Percentiles rank a stretch among this genome's conserved stretches.
phyloP scores from a whole-genome alignment of 2,797 vertebrate genomes.

The Psittacula derbiana region DNA sequence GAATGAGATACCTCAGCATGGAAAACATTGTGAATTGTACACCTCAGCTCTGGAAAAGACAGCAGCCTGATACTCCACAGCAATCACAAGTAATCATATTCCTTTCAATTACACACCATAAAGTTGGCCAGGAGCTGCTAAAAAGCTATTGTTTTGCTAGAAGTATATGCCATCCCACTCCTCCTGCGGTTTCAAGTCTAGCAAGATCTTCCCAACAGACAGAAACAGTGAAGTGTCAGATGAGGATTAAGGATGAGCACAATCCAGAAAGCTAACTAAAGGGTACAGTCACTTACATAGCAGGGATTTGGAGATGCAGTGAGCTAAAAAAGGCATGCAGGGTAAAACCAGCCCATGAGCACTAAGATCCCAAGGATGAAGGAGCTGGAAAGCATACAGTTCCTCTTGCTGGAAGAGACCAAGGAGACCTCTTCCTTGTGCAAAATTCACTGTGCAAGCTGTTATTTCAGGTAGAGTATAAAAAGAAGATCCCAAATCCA shows the following conservation, averaged over 20 bases:
- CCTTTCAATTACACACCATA: background rate
- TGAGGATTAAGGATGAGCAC: background rate
- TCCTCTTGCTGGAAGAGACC: background rate
- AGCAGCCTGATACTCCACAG: background rate
- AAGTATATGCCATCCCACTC: background rate
- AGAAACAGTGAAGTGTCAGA: background rate
- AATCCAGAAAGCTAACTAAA: background rate
- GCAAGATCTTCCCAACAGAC: background rate
- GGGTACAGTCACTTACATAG: fast-evolving
- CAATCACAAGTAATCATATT: background rate
- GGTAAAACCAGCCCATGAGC: background rate
- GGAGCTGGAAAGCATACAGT: fast-evolving
- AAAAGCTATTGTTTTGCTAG: background rate
- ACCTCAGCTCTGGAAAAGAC: background rate
- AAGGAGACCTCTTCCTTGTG: background rate
- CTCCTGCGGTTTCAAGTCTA: background rate
- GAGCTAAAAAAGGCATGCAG: background rate
- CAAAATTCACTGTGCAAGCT: fast-evolving
- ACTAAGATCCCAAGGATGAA: background rate
- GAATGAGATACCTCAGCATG: background rate
- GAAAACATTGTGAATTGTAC: background rate
- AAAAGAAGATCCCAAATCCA: background rate
- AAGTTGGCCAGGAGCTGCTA: background rate
- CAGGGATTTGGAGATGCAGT: background rate
- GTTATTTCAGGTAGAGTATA: background rate